These are phyloP conservation scores for Phodopus roborovskii DNA, from an alignment of 2,113 vertebrate species.

Conservation along the genomic window DNA sequence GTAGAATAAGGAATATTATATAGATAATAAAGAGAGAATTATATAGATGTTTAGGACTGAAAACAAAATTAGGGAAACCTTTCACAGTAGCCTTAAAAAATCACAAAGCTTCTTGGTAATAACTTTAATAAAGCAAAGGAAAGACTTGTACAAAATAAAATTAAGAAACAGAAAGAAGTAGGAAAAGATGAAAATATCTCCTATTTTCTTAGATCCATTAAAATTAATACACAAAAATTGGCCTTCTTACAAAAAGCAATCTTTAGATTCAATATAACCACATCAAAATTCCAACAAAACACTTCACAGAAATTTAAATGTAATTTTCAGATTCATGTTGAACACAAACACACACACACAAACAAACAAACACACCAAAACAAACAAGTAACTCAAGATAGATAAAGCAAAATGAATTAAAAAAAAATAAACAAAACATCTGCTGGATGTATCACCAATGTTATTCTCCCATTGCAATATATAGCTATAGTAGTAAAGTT, in stretches of 20 bases:
- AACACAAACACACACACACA: not conserved
- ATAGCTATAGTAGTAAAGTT: not conserved
- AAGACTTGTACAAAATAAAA: not conserved
- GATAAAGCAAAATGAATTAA: not conserved
- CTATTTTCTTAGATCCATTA: not conserved
- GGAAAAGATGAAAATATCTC: not conserved
- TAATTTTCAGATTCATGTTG: not conserved
- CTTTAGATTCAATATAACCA: not conserved
- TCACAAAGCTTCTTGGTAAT: not conserved
- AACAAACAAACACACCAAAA: not conserved
- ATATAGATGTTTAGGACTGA: not conserved
- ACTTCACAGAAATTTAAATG: not conserved
- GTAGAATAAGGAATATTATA: not conserved
- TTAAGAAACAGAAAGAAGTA: not conserved
- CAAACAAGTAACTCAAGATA: not conserved
- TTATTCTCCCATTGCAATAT: not conserved
- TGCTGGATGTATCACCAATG: not conserved
- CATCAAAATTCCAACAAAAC: not conserved
- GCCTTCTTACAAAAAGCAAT: not conserved
- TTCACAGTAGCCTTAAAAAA: not conserved
- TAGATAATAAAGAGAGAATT: conserved; percentile 8
- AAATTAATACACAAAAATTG: not conserved
- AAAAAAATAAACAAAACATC: not conserved
- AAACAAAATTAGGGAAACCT: not conserved
- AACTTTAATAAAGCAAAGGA: not conserved